phyloP scores from a whole-genome alignment of 2,113 vertebrate genomes.

The Meles meles region DNA sequence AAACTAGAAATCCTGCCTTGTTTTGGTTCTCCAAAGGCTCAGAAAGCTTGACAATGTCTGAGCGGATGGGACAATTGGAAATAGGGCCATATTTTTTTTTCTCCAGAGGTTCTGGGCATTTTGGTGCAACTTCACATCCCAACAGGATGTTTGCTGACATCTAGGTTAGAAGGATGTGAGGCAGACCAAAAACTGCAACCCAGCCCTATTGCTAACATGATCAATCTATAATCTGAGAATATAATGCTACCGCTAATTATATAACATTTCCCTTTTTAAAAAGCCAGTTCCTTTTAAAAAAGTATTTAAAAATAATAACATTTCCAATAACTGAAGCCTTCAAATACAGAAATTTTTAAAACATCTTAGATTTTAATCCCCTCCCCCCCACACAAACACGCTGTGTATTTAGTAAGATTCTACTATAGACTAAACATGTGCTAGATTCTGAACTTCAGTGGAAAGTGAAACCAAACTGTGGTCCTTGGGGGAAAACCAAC shows the following conservation, averaged over 20 bases:
- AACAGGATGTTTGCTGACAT: neutral
- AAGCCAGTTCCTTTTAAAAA: neutral
- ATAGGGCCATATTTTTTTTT: neutral
- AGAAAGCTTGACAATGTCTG: neutral
- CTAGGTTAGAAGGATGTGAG: neutral
- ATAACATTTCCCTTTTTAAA: neutral
- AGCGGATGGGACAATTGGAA: neutral
- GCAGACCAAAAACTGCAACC: neutral
- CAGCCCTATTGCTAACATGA: neutral
- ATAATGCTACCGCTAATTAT: neutral
- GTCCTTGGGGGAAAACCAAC: neutral
- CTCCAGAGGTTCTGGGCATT: neutral
- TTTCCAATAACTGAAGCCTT: neutral
- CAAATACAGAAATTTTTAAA: neutral
- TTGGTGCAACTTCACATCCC: neutral
- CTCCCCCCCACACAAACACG: neutral
- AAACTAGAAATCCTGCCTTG: neutral
- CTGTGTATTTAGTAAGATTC: neutral
- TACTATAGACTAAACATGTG: neutral
- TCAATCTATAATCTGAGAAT: neutral
- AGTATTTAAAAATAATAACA: constrained; percentile 30
- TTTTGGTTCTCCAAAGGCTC: neutral
- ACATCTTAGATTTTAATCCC: neutral
- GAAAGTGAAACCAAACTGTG: neutral
- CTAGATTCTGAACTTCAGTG: neutral